Percentiles rank a stretch among this genome's conserved stretches.
phyloP scores from a whole-genome alignment of 1,140 invertebrate species.

The Kradibia gibbosae region DNA sequence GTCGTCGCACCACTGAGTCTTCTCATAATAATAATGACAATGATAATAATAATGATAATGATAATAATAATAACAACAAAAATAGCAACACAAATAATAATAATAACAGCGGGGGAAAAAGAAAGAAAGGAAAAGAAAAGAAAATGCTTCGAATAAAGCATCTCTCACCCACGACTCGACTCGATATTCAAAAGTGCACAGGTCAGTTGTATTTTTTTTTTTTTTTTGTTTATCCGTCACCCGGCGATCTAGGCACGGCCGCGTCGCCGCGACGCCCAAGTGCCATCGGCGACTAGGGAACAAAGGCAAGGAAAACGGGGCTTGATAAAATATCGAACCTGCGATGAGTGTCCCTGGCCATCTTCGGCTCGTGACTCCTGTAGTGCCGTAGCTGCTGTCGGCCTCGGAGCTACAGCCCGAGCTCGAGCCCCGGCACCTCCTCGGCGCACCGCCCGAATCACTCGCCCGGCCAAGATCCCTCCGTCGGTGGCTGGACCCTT shows the following conservation, averaged over 20 bases:
- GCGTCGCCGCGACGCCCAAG: not conserved
- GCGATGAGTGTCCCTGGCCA: constrained; percentile 40
- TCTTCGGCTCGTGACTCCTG: constrained; percentile 37
- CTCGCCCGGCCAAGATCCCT: not conserved
- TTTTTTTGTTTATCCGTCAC: not conserved
- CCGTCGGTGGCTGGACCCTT: no score
- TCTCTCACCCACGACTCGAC: no score
- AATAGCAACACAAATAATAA: no score
- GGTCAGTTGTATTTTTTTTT: no score
- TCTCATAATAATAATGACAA: no score
- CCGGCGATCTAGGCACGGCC: not conserved
- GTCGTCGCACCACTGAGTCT: no score
- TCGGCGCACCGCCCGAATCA: not conserved
- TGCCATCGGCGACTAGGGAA: not conserved
- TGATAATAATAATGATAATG: no score
- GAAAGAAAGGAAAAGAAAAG: no score
- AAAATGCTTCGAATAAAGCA: no score
- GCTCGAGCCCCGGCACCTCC: not conserved
- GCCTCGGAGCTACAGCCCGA: not conserved
- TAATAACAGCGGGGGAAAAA: no score
- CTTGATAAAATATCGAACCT: not conserved
- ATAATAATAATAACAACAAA: no score
- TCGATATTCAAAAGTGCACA: no score
- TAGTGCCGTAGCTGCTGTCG: constrained; percentile 38
- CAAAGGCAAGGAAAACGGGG: not conserved